Base-by-base conservation (phyloP, 2,113 vertebrate genomes). In the Hippocampus guttulatus region DNA sequence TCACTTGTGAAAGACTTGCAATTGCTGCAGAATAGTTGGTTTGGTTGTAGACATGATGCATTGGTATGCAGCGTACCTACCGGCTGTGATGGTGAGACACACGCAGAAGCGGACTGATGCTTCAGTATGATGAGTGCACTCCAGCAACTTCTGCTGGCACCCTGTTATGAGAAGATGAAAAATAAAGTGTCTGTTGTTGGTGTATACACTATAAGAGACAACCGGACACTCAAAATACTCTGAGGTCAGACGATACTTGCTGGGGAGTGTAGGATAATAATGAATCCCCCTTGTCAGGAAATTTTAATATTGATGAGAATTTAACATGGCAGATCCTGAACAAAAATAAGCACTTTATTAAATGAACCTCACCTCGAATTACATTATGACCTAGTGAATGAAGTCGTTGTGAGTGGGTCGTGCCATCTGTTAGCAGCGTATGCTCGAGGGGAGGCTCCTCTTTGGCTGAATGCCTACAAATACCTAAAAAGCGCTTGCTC, bases 371-470 rank as follows among this genome's bases (percentile, higher is more conserved):
- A 33, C 43, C 54, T 78, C 70, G 84, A 81, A 84, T 81, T 80
- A 80, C 58, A 41, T 54, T 54, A 20, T 73, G 78, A 71, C 84
- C 80, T 27, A 52, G 60, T 73, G 64, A 82, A 63, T 58, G 40
- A 78, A 75, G 76, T 86, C 81, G 81, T 85, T 84, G 75, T 75
- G 70, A 83, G 78, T 78, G 63, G 33, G 74, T 74, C 54, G 9
- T 69, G 75, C 89, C 90, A 92, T 92, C 90, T 92, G 90, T 89
- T 91, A 74, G 85, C 81, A 67, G 60, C 87, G 80, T 92, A 82
- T 90, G 74, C 74, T 90, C 91, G 78, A 73, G 76, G 85, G 88
- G 88, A 88, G 87, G 86, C 80, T 82, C 80, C 68, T 55, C 58
- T 74, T 75, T 81, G 74, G 82, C 84, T 81, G 76, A 85, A 71